These are phyloP conservation scores for Hipparchia sbordonii DNA, from an alignment of 2,888 invertebrate species.

Conservation along the genomic window DNA sequence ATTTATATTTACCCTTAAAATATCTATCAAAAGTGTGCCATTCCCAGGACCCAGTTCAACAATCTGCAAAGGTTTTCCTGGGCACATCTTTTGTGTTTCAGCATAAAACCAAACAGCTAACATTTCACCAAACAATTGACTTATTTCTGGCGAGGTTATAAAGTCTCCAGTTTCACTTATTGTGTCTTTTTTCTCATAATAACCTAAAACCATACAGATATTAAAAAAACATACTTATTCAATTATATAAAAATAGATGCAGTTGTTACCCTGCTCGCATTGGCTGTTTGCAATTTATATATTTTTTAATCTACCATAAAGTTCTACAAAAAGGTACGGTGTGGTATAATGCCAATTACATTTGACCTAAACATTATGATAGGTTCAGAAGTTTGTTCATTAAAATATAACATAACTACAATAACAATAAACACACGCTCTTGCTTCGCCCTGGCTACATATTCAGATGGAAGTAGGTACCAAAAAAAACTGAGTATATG, in stretches of 20 bases:
- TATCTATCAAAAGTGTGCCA: constrained; percentile 93
- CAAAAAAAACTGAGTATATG: not conserved
- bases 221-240: not conserved
- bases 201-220: constrained; percentile 80
- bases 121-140: constrained; percentile 98
- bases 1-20: constrained; percentile 86
- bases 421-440: not conserved
- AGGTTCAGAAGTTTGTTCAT: no score
- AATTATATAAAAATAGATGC: not conserved
- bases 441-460: not conserved
- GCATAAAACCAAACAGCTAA: constrained; percentile 94
- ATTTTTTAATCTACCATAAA: no score
- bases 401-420: no score
- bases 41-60: constrained; percentile 98
- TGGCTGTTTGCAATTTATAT: not conserved
- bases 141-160: constrained; percentile 98
- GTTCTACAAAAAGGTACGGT: no score
- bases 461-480: not conserved
- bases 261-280: not conserved
- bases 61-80: constrained; percentile 90
- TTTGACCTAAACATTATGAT: no score
- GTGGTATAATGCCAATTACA: no score
- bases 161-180: constrained; percentile 96
- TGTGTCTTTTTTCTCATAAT: constrained; percentile 95
- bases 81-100: constrained; percentile 92